These are phyloP conservation scores for Agonopterix heracliana DNA, from an alignment of 2,888 invertebrate genomes.

Conservation along the genomic window DNA sequence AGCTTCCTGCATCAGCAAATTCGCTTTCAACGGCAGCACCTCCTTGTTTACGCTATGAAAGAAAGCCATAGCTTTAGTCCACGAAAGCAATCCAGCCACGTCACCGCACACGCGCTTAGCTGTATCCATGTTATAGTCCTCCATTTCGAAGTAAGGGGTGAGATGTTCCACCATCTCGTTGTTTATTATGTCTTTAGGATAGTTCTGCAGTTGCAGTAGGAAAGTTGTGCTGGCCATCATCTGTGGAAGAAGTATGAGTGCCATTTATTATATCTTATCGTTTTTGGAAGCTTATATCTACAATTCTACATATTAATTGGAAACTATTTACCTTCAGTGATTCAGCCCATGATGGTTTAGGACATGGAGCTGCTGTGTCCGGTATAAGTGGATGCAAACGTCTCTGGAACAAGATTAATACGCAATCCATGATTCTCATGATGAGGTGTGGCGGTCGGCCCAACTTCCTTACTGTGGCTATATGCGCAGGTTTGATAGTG, in stretches of 20 bases:
- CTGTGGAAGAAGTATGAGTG: constrained; percentile 42
- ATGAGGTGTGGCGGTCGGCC: constrained; percentile 97
- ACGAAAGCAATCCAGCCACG: constrained; percentile 94
- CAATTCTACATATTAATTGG: not conserved
- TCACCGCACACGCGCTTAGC: constrained; percentile 97
- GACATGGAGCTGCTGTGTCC: constrained; percentile 88
- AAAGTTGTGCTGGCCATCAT: constrained; percentile 98
- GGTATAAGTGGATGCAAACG: constrained; percentile 87
- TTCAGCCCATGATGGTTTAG: constrained; percentile 97
- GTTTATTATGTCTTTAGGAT: constrained; percentile 97
- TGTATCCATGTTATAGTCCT: constrained; percentile 97
- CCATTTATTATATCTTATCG: not conserved
- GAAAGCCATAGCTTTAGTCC: constrained; percentile 97
- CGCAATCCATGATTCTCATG: constrained; percentile 99
- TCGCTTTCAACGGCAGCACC: constrained; percentile 95
- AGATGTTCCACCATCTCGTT: constrained; percentile 97
- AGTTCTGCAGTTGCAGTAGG: constrained; percentile 92
- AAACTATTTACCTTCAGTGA: constrained; percentile 84
- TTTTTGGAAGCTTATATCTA: not conserved
- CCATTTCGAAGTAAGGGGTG: constrained; percentile 94
- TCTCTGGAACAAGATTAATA: constrained; percentile 93
- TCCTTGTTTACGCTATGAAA: constrained; percentile 98
- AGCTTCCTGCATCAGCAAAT: constrained; percentile 92
- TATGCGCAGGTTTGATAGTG: constrained; percentile 97
- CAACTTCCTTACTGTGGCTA: constrained; percentile 94